Base-by-base conservation (phyloP, 2,113 vertebrate genomes). In the Mixornis gularis region DNA sequence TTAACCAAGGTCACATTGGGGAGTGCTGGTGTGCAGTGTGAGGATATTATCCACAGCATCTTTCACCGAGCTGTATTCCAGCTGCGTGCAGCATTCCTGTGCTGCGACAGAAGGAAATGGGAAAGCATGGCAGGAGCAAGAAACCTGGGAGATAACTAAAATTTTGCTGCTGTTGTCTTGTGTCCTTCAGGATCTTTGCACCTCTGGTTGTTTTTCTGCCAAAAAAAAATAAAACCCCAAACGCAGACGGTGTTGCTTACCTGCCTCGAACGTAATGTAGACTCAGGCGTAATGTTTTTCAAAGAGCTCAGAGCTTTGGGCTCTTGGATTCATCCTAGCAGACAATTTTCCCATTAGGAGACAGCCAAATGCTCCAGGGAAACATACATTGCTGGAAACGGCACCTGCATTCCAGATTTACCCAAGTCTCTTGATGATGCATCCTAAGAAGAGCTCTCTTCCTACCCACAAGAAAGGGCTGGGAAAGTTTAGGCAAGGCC, bases 391-490 rank as follows among this genome's bases (percentile, higher is more conserved):
- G 84, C 81, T 92, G 89, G 81, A 95, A 94, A 93, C 12, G 0
- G 78, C 78, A 56, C 74, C 81, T 36, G 30, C 91, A 82, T 95
- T 95, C 89, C 95, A 72, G 84, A 87, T 95, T 95, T 81, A 79
- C 81, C 74, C 87, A 46, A 74, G 91, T 79, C 69, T 19, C 89
- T 92, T 95, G 91, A 95, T 95, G 95, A 95, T 92, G 78, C 95
- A 92, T 87, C 91, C 89, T 82, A 52, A 79, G 89, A 79, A n/a
- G 70, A 91, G 62, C n/a, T 95, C 69, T 94, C 44, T 69, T 92
- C 69, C 91, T 40, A 93, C 78, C 95, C 95, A 95, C 95, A 95
- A 95, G 91, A 96, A 96, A 96, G 95, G 58, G 89, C 85, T 92
- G 89, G 84, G 91, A 94, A 89, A 92, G 91, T 87, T 91, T 93